Evolutionary conservation across 2,113 vertebrate species (phyloP).

Genomic region (Phyllostomus hastatus): DNA sequence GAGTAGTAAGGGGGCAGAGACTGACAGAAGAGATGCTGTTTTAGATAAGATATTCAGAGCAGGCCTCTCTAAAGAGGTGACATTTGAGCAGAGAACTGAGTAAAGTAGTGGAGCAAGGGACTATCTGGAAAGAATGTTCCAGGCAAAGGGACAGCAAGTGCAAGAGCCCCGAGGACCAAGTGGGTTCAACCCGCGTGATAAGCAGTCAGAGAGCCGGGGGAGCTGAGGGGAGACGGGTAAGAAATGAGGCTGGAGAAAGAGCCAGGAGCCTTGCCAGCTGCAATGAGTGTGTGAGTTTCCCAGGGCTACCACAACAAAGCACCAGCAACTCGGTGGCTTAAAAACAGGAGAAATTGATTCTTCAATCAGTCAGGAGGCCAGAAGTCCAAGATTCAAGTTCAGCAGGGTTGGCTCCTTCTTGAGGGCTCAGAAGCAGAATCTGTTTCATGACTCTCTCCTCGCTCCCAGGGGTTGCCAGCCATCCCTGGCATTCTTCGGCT

Average conservation of each 20-base stretch:
- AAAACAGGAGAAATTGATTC: neutral
- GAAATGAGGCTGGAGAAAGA: neutral
- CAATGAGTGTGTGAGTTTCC: neutral
- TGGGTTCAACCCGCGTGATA: neutral
- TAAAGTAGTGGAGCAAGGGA: neutral
- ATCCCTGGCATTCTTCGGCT: neutral
- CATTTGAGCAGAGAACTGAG: neutral
- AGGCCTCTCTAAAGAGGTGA: neutral
- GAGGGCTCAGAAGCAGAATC: neutral
- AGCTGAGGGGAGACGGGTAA: neutral
- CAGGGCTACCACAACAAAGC: neutral
- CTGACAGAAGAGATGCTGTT: neutral
- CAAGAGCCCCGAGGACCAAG: neutral
- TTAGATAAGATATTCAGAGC: neutral
- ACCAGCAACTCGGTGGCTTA: neutral
- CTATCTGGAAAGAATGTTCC: neutral
- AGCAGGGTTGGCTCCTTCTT: neutral
- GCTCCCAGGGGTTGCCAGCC: neutral
- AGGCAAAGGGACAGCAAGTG: neutral
- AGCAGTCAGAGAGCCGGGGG: neutral
- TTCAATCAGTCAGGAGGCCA: neutral
- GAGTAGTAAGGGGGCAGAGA: neutral
- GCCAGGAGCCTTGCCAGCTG: neutral
- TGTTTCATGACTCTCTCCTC: neutral
- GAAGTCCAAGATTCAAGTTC: neutral